phyloP scores from a whole-genome alignment of 2,797 vertebrate species.

The Ctenopoma multispine region DNA sequence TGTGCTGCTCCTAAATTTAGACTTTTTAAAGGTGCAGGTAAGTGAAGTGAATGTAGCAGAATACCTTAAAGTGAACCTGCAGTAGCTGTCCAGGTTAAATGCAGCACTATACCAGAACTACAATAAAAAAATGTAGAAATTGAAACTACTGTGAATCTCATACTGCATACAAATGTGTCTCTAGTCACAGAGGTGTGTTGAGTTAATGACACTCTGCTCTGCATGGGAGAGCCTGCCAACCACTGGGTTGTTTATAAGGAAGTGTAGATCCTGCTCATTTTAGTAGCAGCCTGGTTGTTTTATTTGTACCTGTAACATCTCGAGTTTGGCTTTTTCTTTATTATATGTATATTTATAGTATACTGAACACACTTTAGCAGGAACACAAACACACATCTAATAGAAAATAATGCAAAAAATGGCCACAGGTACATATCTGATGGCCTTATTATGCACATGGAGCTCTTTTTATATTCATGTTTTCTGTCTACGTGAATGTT shows the following conservation, averaged over 20 bases:
- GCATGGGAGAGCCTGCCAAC: constrained; percentile 20
- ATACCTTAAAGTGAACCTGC: constrained; percentile 14
- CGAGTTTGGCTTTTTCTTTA: too few relatives aligned
- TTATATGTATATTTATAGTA: constrained; percentile 11
- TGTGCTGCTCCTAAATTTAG: constrained; percentile 57
- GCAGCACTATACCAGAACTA: constrained; percentile 5
- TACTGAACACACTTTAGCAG: not conserved
- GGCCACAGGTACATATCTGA: constrained; percentile 11
- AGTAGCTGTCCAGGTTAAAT: constrained; percentile 18
- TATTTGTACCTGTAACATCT: not conserved
- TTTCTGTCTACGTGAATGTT: constrained; percentile 38
- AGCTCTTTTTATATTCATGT: constrained; percentile 24
- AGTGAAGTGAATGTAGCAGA: constrained; percentile 22
- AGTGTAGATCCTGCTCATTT: constrained; percentile 2
- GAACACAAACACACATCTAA: not conserved
- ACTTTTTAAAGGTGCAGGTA: constrained; percentile 42
- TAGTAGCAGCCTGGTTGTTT: not conserved
- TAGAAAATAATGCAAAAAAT: not conserved
- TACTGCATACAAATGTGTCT: constrained; percentile 21
- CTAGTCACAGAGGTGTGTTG: not conserved
- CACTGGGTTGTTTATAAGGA: constrained; percentile 17
- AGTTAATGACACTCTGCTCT: constrained; percentile 34
- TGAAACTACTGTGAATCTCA: constrained; percentile 8
- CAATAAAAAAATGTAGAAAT: constrained; percentile 6
- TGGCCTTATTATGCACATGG: constrained; percentile 17